Evolutionary conservation across 2,797 vertebrate genomes (phyloP), one percentile per base, ranked within the genome.

Genomic region (Tauraco hartlaubi): DNA sequence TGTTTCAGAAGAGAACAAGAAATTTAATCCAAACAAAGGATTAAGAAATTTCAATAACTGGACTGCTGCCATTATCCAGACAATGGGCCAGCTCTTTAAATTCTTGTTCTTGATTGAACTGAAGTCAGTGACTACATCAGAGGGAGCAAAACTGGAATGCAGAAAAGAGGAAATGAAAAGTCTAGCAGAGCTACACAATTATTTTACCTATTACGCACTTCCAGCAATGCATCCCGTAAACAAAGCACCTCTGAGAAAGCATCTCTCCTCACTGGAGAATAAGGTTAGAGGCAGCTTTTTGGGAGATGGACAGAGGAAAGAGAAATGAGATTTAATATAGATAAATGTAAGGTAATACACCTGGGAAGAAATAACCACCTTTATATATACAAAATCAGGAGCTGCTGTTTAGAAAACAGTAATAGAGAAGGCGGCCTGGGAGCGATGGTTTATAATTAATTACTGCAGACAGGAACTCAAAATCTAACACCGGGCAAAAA

Each of bases 311-410:
- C 68, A 83, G 76, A 81, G 90, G 85, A 92, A 96, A 97, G 94
- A 92, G 77, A 82, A 96, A 94, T 87, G 91, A 97, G 94, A 97
- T 97, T 97, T 97, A 97, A 98, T 96, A 96, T 94, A 95, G 94
- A 95, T 97, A 97, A 97, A 94, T 88, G 95, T 89, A 96, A 98
- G 90, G 46, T 88, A 96, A 96, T 91, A 92, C 74, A 93, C 87
- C 94, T 95, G 93, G 96, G 94, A 92, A 95, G 91, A 95, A 97
- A 91, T 61, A 72, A 92, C 71, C 86, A 74, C 88, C 80, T 73
- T 90, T 33, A 83, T 41, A 73, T 44, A 69, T 59, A 86, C 46
- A 74, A 93, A 95, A 96, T 83, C 66, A 81, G 85, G 67, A 88
- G 17, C n/a, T 69, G 69, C 81, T 95, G 31, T 96, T 97, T 84